These are phyloP conservation scores for Alouatta palliata DNA, from an alignment of 2,113 vertebrate genomes.

Conservation along the genomic window DNA sequence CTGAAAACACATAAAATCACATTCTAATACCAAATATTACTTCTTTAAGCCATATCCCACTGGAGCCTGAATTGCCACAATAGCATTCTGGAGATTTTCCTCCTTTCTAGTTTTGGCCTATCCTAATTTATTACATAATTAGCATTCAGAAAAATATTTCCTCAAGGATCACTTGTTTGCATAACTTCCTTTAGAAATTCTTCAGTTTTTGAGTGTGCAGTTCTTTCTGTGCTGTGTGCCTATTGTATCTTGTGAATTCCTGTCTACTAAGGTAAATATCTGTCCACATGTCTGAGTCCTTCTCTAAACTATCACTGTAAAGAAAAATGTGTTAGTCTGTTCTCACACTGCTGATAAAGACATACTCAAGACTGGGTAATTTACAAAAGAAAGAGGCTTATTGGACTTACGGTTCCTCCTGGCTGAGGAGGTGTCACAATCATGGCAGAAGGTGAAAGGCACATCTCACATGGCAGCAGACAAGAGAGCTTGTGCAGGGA, in stretches of 20 bases:
- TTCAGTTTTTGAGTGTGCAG: not conserved
- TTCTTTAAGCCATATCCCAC: not conserved
- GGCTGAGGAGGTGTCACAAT: too few relatives aligned
- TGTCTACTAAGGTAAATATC: not conserved
- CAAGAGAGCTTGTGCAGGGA: too few relatives aligned
- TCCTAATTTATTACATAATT: conserved; percentile 26
- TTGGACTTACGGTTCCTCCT: too few relatives aligned
- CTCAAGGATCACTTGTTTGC: not conserved
- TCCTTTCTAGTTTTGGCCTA: not conserved
- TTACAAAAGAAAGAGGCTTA: too few relatives aligned
- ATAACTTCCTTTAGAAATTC: not conserved
- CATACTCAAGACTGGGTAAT: too few relatives aligned
- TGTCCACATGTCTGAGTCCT: not conserved
- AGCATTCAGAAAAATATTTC: not conserved
- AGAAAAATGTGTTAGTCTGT: not conserved
- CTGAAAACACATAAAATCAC: not conserved
- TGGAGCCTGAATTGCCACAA: not conserved
- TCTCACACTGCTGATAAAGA: too few relatives aligned
- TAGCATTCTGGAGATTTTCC: not conserved
- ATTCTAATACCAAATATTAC: not conserved
- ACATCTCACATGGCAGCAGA: too few relatives aligned
- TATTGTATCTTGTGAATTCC: not conserved
- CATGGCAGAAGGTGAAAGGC: too few relatives aligned
- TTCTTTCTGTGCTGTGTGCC: not conserved
- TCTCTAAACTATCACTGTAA: not conserved